phyloP scores from a whole-genome alignment of 2,797 vertebrate species.

The Rhinatrema bivittatum region DNA sequence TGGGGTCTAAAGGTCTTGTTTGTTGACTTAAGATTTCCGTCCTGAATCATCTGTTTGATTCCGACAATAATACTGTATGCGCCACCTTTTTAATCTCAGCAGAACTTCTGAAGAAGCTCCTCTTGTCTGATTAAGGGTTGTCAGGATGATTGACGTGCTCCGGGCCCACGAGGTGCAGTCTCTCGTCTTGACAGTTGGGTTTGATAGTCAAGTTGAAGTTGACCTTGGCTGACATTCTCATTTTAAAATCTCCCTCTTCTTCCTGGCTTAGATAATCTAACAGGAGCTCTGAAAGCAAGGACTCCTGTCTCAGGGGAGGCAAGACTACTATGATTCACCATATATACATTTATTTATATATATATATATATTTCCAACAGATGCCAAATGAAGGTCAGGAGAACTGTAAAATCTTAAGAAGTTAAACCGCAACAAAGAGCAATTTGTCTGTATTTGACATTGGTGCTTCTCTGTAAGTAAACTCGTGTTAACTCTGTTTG shows the following conservation, averaged over 20 bases:
- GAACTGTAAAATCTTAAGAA: too few species aligned
- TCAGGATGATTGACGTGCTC: slow-evolving; percentile 39
- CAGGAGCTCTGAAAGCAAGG: not conserved
- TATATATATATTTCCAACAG: too few species aligned
- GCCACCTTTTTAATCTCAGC: slow-evolving; percentile 23
- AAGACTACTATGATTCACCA: slow-evolving; percentile 4
- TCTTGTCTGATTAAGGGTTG: slow-evolving; percentile 44
- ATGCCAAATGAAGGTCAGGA: too few species aligned
- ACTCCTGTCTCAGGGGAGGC: slow-evolving; percentile 1
- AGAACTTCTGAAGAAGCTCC: slow-evolving; percentile 10
- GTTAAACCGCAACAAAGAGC: too few species aligned
- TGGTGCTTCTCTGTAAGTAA: too few species aligned
- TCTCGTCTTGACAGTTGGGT: slow-evolving; percentile 21
- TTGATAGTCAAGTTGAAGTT: slow-evolving; percentile 25
- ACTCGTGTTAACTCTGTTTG: too few species aligned
- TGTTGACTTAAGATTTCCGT: slow-evolving; percentile 28
- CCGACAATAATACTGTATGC: slow-evolving; percentile 22
- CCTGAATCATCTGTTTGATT: slow-evolving; percentile 38
- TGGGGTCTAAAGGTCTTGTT: slow-evolving; percentile 28
- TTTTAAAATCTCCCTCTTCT: slow-evolving; percentile 29
- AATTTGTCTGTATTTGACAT: too few species aligned
- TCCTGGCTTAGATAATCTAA: slow-evolving; percentile 25
- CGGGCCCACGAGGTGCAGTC: slow-evolving; percentile 24
- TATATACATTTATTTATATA: too few species aligned
- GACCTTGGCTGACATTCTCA: slow-evolving; percentile 20